These are phyloP conservation scores for Tupaia chinensis DNA, from an alignment of 2,113 vertebrate species.

Conservation along the genomic window DNA sequence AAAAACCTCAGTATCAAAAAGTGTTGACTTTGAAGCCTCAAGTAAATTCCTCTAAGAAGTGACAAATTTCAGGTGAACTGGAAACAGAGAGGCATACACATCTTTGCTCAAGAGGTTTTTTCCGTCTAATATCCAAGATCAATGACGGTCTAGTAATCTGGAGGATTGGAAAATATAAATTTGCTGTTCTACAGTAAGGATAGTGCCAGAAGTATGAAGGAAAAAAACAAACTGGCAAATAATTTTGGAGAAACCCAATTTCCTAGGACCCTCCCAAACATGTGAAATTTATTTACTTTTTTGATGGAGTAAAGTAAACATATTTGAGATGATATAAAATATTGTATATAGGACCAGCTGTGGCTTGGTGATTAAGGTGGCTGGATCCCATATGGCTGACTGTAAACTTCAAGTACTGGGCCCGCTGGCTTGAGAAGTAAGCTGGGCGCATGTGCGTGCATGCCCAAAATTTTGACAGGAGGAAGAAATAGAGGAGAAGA, in stretches of 20 bases:
- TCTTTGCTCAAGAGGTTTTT: neutral
- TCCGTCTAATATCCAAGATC: neutral
- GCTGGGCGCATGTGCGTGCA: too few species aligned
- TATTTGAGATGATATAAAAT: neutral
- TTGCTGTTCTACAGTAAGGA: neutral
- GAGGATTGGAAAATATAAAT: neutral
- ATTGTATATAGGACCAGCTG: neutral
- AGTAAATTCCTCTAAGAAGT: neutral
- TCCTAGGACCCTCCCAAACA: neutral
- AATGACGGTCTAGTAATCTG: neutral
- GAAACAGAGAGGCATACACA: neutral
- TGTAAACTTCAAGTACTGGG: too few species aligned
- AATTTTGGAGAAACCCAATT: slow-evolving; percentile 3
- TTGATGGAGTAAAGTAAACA: neutral
- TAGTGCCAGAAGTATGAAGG: neutral
- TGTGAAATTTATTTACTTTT: neutral
- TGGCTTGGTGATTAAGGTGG: too few species aligned
- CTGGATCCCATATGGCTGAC: too few species aligned
- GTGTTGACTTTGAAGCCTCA: neutral
- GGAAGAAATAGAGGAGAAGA: too few species aligned
- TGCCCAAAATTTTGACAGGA: too few species aligned
- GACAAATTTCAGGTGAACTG: neutral
- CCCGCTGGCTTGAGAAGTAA: too few species aligned
- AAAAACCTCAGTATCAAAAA: neutral
- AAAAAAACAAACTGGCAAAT: slow-evolving; percentile 6